Evolutionary conservation across 23 tunicate species (phyloP), one percentile per base, ranked within the genome.

Genomic region (Diplosoma virens): DNA sequence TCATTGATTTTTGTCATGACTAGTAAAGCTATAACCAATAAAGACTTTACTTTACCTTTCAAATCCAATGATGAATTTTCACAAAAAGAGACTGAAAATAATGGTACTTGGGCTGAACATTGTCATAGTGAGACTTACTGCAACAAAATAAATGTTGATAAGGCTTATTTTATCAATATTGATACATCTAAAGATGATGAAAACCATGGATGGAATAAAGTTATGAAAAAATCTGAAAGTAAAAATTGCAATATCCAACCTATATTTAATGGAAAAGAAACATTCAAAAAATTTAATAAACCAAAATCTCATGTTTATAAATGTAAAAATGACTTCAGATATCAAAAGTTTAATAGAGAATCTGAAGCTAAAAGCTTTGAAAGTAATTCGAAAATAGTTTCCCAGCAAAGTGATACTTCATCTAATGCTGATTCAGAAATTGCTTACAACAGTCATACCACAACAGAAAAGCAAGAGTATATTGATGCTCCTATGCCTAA

Each of bases 401-500:
- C 54, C 4, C 22, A 37, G 0, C 1, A 29, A 26, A 24, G 71
- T 21, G 81, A 82, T 26, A 47, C 47, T 31, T 81, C 74, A 64
- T 58, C 87, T 1, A 47, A 67, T 32, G 71, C 66, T 18, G 97
- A 90, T 33, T 74, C 89, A 1, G 71, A 35, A 37, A 89, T 83
- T 16, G 66, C 83, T 4, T 82, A 81, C 26, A 14, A 54, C 1
- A 71, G 25, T 25, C 78, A 82, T n/a, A 58, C 86, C 3, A 72
- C 59, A 23, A 52, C 75, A 45, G 68, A 86, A 32, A 46, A 59
- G 47, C 67, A 53, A 7, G 97, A 84, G 67, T 90, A 56, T 65
- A 86, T 90, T 16, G 90, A 78, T 52, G 97, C 97, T n/a, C 97
- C 97, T 1, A 78, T 84, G 21, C 97, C 97, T 33, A 90, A 90